Evolutionary conservation across 1,140 invertebrate genomes (phyloP).

Genomic region (Anadara kagoshimensis): DNA sequence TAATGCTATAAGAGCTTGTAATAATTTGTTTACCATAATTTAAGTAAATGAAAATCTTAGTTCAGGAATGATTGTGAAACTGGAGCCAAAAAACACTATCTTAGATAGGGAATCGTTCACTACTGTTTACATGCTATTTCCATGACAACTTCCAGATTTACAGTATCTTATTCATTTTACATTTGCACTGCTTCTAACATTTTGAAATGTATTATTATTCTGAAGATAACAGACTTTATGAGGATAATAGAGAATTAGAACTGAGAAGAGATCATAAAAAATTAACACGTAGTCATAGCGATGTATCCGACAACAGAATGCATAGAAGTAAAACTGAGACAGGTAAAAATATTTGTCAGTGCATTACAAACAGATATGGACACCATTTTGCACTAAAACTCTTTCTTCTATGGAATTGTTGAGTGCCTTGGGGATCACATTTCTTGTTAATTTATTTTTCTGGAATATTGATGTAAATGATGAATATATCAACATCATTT

Average conservation of each 20-base stretch:
- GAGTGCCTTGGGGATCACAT: not conserved
- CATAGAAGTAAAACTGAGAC: not conserved
- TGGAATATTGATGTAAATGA: not conserved
- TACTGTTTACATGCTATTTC: no score
- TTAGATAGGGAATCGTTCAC: no score
- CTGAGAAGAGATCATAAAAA: slow-evolving; percentile 26
- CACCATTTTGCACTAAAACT: not conserved
- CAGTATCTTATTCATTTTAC: no score
- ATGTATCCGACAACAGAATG: slow-evolving; percentile 29
- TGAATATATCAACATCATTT: not conserved
- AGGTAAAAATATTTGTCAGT: not conserved
- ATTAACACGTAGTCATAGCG: slow-evolving; percentile 37
- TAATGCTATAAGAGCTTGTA: no score
- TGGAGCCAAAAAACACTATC: no score
- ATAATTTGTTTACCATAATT: no score
- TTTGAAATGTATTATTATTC: no score
- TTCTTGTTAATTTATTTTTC: not conserved
- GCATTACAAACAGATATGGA: no score
- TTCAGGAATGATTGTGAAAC: no score
- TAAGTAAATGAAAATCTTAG: no score
- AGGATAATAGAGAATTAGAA: slow-evolving; percentile 57
- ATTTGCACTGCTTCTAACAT: no score
- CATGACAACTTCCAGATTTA: no score
- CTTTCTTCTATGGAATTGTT: not conserved
- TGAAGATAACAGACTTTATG: slow-evolving; percentile 50